Percentiles rank a stretch among this genome's conserved stretches.
Evolutionary conservation across 2,797 vertebrate species (phyloP).

Genomic region (Coendou prehensilis): DNA sequence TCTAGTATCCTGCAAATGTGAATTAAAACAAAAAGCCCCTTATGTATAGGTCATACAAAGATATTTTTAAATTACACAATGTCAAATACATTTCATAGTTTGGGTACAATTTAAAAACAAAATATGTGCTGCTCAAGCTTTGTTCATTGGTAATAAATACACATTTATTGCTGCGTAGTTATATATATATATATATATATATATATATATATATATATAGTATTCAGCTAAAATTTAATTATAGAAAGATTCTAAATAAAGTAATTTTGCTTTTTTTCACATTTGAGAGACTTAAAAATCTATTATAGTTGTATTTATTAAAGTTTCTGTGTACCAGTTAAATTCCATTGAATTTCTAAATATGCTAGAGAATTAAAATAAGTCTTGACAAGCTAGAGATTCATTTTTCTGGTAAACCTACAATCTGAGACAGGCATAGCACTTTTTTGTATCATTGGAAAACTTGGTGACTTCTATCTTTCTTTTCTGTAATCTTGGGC

Average conservation of each 20-base stretch:
- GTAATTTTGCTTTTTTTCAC: neutral
- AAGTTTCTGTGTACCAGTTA: neutral
- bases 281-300: neutral
- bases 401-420: neutral
- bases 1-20: neutral
- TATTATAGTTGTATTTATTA: neutral
- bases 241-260: neutral
- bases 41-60: neutral
- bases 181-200: neutral
- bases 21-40: neutral
- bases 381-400: neutral
- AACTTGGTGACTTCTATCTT: neutral
- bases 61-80: slow-evolving; percentile 12
- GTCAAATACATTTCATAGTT: slow-evolving; percentile 9
- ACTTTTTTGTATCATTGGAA: neutral
- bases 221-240: neutral
- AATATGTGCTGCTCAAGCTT: neutral
- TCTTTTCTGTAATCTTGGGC: neutral
- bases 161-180: neutral
- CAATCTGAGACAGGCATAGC: neutral
- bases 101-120: slow-evolving; percentile 15
- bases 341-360: slow-evolving; percentile 14
- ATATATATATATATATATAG: neutral
- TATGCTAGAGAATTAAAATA: neutral
- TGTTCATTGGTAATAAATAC: neutral